These are phyloP conservation scores for Myopa tessellatipennis DNA, from an alignment of 2,888 invertebrate species.

Conservation along the genomic window DNA sequence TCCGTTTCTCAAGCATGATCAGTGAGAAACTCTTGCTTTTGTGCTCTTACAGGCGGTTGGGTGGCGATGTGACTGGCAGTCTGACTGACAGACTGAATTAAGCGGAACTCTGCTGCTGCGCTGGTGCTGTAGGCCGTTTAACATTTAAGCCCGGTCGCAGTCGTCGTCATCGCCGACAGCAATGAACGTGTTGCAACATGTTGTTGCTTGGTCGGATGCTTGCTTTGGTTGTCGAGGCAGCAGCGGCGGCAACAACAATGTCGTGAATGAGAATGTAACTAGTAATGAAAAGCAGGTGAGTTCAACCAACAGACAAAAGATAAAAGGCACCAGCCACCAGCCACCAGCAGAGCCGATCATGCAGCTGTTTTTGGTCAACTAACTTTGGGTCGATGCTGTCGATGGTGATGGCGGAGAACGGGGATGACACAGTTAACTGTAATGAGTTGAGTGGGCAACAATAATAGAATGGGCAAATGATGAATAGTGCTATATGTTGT, in stretches of 20 bases:
- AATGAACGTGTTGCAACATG: slow-evolving; percentile 25
- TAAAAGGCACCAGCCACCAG: not conserved
- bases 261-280: not conserved
- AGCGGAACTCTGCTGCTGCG: not conserved
- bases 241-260: not conserved
- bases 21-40: not conserved
- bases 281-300: not conserved
- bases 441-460: not conserved
- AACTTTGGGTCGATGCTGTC: not conserved
- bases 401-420: not conserved
- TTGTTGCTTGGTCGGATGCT: not conserved
- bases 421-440: not conserved
- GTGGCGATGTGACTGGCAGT: not conserved
- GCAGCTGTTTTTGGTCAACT: slow-evolving; percentile 17
- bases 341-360: not conserved
- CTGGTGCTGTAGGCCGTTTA: slow-evolving; percentile 15
- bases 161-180: not conserved
- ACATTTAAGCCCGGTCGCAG: slow-evolving; percentile 9
- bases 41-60: not conserved
- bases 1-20: slow-evolving; percentile 3
- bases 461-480: too few relatives aligned
- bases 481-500: too few relatives aligned
- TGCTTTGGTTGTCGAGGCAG: too few relatives aligned
- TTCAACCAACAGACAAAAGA: not conserved
- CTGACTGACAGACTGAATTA: not conserved